phyloP scores from a whole-genome alignment of 92 coral and sea anemone species.

The Umimayanthus kanabou region DNA sequence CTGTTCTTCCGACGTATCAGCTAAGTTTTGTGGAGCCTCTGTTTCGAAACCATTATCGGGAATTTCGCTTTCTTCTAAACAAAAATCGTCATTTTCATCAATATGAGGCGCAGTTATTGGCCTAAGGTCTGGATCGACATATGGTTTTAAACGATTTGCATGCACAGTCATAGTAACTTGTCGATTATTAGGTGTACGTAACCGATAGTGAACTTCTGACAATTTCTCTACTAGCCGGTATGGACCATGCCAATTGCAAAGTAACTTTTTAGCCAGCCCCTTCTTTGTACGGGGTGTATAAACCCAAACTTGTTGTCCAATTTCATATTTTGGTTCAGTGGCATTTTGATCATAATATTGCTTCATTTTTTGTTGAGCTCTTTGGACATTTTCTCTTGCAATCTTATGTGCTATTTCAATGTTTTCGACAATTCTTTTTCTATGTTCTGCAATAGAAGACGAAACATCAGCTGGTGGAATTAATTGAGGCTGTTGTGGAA shows the following conservation, averaged over 20 bases:
- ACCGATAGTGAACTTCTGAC: too few species aligned
- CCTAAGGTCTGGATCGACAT: too few species aligned
- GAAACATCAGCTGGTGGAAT: conserved; percentile 42
- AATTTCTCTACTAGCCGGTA: background rate
- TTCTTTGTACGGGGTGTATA: conserved; percentile 46
- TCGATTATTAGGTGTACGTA: too few species aligned
- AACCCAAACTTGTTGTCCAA: conserved; percentile 61
- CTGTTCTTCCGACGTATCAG: too few species aligned
- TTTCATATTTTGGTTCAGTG: conserved; percentile 9
- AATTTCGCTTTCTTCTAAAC: too few species aligned
- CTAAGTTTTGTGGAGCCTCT: too few species aligned
- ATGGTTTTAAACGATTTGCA: too few species aligned
- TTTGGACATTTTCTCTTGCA: conserved; percentile 50
- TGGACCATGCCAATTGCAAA: background rate
- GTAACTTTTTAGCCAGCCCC: conserved; percentile 16
- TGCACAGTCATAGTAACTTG: too few species aligned
- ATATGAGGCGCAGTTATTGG: too few species aligned
- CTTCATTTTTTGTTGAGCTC: conserved; percentile 69
- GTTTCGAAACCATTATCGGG: too few species aligned
- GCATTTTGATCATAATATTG: conserved; percentile 38
- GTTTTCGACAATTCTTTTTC: conserved; percentile 45
- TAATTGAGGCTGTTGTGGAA: conserved; percentile 47
- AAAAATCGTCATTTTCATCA: too few species aligned
- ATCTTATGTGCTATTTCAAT: conserved; percentile 50
- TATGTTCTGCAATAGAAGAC: conserved; percentile 45